These are phyloP conservation scores for Caenorhabditis drosophilae DNA, from an alignment of 2,888 invertebrate species.

Conservation along the genomic window DNA sequence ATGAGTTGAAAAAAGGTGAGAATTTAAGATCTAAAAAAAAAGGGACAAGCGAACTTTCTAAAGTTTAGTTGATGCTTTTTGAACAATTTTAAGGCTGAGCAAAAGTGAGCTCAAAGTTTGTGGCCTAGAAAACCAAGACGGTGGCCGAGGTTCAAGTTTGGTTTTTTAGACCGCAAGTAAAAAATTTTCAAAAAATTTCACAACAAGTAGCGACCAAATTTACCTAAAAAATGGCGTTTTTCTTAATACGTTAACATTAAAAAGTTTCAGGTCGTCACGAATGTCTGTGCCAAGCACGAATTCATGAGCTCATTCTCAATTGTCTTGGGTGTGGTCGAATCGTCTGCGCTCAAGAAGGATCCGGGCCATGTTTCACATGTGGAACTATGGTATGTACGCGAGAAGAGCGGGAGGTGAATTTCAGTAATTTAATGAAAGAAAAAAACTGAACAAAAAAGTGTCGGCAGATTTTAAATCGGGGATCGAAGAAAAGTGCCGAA, in stretches of 20 bases:
- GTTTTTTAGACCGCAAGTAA: no score
- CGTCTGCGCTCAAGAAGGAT: conserved; percentile 87
- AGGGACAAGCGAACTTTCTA: no score
- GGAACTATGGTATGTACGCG: conserved; percentile 78
- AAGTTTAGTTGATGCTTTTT: no score
- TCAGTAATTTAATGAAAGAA: background rate
- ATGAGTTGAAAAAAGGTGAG: conserved; percentile 33
- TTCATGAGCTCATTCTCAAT: conserved; percentile 88
- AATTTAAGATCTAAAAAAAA: no score
- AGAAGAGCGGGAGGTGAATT: conserved; percentile 58
- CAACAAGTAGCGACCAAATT: no score
- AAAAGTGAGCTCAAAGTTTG: no score
- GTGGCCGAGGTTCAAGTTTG: no score
- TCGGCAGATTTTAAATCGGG: conserved; percentile 48
- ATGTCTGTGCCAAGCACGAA: conserved; percentile 90
- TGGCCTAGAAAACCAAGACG: no score
- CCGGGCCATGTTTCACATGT: conserved; percentile 94
- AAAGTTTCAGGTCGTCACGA: conserved; percentile 77
- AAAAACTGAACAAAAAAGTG: background rate
- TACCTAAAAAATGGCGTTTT: no score
- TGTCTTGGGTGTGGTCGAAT: conserved; percentile 91
- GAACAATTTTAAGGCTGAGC: no score
- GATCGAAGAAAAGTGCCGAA: conserved; percentile 46
- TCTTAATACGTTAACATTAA: background rate
- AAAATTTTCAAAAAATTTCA: no score